A percentile compares a stretch with the other conserved stretches of the same genome.
Evolutionary conservation across 2,113 vertebrate genomes (phyloP).

Genomic region (Lampris megalopsis): DNA sequence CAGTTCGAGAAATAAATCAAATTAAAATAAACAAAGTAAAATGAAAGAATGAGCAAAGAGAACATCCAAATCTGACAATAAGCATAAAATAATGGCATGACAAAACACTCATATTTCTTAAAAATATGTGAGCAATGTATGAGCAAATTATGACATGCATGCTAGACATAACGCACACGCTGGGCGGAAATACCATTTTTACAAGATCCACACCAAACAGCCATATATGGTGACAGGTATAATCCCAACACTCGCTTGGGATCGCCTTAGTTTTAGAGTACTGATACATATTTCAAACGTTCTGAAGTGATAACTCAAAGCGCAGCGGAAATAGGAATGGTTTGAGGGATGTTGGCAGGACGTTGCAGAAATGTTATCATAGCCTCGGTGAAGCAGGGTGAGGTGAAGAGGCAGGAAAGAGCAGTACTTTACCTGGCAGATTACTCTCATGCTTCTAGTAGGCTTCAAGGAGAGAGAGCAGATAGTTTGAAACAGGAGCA

Average conservation of each 20-base stretch:
- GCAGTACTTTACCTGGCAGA: slow-evolving; percentile 98
- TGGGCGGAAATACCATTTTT: slow-evolving; percentile 71
- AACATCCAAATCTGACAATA: slow-evolving; percentile 25
- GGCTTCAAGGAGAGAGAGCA: slow-evolving; percentile 98
- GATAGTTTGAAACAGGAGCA: slow-evolving; percentile 90
- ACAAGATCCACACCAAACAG: slow-evolving; percentile 73
- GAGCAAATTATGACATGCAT: slow-evolving; percentile 57
- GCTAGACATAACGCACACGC: slow-evolving; percentile 56
- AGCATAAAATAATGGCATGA: slow-evolving; percentile 24
- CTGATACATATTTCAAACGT: slow-evolving; percentile 37
- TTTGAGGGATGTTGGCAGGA: slow-evolving; percentile 65
- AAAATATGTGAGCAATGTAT: slow-evolving; percentile 59
- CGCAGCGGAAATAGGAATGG: slow-evolving; percentile 27
- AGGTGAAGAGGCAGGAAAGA: slow-evolving; percentile 84
- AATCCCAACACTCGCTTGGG: slow-evolving; percentile 22
- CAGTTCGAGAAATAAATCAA: slow-evolving; percentile 21
- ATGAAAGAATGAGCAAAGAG: slow-evolving; percentile 7
- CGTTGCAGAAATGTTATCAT: slow-evolving; percentile 74
- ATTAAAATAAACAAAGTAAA: slow-evolving; percentile 26
- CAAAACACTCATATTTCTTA: slow-evolving; percentile 51
- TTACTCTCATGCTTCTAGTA: slow-evolving; percentile 99
- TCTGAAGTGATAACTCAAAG: slow-evolving; percentile 55
- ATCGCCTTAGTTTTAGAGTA: slow-evolving; percentile 41
- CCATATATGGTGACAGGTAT: slow-evolving; percentile 45
- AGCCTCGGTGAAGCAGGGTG: slow-evolving; percentile 75